A percentile compares a stretch with the other conserved stretches of the same genome.
Evolutionary conservation across 2,888 invertebrate genomes (phyloP).

Genomic region (Ethmia dodecea): DNA sequence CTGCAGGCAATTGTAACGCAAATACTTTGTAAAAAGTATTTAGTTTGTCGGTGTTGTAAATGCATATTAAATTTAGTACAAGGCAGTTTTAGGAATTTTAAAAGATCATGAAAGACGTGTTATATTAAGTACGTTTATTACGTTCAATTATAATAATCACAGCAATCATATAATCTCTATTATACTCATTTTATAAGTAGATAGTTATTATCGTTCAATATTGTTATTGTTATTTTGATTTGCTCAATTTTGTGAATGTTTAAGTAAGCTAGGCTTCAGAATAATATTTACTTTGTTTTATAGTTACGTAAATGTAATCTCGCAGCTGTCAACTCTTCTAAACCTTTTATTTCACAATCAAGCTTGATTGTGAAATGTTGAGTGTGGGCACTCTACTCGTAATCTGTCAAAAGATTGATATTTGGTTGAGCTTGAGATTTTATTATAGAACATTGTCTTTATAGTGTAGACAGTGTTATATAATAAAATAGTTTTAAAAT

Average conservation of each 20-base stretch:
- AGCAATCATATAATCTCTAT: conserved; percentile 47
- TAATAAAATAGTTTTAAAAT: too few relatives aligned
- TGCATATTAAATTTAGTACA: conserved; percentile 57
- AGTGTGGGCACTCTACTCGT: too few relatives aligned
- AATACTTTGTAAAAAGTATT: conserved; percentile 43
- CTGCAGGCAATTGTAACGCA: conserved; percentile 40
- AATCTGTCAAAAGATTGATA: too few relatives aligned
- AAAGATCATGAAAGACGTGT: conserved; percentile 40
- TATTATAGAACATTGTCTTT: too few relatives aligned
- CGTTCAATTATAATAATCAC: conserved; percentile 48
- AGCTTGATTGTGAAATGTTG: too few relatives aligned
- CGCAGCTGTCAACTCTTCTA: background rate
- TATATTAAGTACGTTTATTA: conserved; percentile 38
- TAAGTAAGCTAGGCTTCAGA: conserved; percentile 61
- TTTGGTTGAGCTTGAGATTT: too few relatives aligned
- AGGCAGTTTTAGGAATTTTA: conserved; percentile 54
- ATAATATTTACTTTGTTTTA: conserved; percentile 51
- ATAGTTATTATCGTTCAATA: conserved; percentile 45
- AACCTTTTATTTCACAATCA: too few relatives aligned
- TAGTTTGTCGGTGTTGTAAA: conserved; percentile 57
- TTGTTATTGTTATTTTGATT: conserved; percentile 74
- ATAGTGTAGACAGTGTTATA: too few relatives aligned
- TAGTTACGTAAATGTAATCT: conserved; percentile 28
- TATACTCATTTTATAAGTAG: conserved; percentile 61
- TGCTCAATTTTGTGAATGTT: conserved; percentile 74